Evolutionary conservation across 2,888 invertebrate genomes (phyloP).

Genomic region (Panzeria rudis): DNA sequence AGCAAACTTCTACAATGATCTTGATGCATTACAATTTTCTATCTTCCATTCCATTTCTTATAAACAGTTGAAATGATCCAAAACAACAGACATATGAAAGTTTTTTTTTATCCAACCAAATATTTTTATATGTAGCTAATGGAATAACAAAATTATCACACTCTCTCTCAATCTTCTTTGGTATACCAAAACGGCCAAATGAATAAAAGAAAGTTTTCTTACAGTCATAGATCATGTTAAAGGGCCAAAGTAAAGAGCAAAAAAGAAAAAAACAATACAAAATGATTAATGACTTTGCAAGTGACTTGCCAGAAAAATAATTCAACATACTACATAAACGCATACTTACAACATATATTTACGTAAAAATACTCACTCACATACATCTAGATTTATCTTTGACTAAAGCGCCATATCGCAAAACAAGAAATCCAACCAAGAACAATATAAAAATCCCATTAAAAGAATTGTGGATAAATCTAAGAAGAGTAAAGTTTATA

Average conservation of each 20-base stretch:
- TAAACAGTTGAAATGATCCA: too few relatives aligned
- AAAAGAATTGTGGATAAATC: slow-evolving; percentile 40
- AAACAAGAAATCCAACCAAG: slow-evolving; percentile 25
- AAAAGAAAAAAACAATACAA: slow-evolving; percentile 71
- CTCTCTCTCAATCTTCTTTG: background rate
- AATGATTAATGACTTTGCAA: slow-evolving; percentile 83
- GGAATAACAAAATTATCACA: background rate
- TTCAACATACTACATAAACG: slow-evolving; percentile 48
- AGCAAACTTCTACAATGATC: too few relatives aligned
- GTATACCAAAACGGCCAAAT: slow-evolving; percentile 31
- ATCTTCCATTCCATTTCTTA: too few relatives aligned
- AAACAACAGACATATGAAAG: too few relatives aligned
- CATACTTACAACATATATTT: slow-evolving; percentile 24
- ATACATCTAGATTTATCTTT: slow-evolving; percentile 26
- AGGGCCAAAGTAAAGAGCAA: slow-evolving; percentile 65
- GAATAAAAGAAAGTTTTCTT: slow-evolving; percentile 69
- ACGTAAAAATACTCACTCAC: slow-evolving; percentile 22
- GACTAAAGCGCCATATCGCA: slow-evolving; percentile 43
- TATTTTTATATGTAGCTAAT: background rate
- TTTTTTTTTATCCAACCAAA: too few relatives aligned
- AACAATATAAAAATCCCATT: slow-evolving; percentile 40
- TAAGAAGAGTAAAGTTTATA: slow-evolving; percentile 61
- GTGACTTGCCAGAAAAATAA: slow-evolving; percentile 82
- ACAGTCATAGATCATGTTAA: slow-evolving; percentile 67
- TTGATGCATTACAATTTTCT: too few relatives aligned